phyloP scores from a whole-genome alignment of 2,113 vertebrate species.

The Rallus limicola region DNA sequence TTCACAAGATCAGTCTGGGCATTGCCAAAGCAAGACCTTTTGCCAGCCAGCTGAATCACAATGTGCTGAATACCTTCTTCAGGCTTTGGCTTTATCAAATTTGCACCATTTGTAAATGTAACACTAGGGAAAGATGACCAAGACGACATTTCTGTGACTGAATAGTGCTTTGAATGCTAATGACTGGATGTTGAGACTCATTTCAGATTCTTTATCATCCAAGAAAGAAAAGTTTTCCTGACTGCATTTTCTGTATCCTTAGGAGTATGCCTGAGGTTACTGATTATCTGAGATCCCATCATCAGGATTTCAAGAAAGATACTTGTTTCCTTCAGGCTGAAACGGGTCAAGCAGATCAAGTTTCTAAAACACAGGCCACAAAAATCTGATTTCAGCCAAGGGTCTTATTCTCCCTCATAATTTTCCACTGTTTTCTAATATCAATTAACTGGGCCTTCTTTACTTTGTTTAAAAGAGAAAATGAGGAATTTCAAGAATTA shows the following conservation, averaged over 20 bases:
- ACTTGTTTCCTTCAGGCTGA: constrained; percentile 1
- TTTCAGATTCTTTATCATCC: background rate
- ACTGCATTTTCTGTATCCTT: background rate
- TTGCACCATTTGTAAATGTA: background rate
- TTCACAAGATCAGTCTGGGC: background rate
- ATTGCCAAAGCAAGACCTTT: constrained; percentile 10
- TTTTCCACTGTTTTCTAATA: background rate
- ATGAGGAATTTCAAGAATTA: background rate
- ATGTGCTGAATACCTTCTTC: background rate
- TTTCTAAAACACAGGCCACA: background rate
- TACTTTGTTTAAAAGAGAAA: background rate
- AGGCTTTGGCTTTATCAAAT: background rate
- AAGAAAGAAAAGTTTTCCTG: background rate
- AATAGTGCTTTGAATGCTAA: background rate
- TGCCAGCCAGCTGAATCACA: constrained; percentile 4
- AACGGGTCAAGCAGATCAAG: background rate
- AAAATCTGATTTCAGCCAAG: background rate
- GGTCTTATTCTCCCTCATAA: background rate
- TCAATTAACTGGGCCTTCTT: background rate
- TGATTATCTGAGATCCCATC: constrained; percentile 16
- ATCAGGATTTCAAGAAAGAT: constrained; percentile 8
- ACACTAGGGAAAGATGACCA: background rate
- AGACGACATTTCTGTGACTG: background rate
- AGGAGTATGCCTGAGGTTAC: background rate
- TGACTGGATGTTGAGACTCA: background rate